Conservation (phyloP, 2,888 invertebrate genomes). For the Ecliptopera silaceata region DNA sequence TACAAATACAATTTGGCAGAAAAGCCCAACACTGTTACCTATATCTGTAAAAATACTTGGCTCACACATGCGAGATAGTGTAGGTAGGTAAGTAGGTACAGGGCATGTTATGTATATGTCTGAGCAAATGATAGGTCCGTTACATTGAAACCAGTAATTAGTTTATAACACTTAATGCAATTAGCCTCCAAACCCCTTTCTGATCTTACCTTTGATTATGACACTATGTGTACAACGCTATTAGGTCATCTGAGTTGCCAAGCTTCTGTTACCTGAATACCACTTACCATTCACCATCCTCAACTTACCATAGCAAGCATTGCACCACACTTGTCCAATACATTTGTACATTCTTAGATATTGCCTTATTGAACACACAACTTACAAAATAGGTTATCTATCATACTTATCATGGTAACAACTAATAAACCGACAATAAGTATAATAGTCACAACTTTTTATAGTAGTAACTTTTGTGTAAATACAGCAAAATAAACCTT, state of each 20-base stretch:
- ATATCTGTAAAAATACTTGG: no score
- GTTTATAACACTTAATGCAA: neutral
- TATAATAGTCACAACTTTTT: no score
- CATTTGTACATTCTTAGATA: constrained; percentile 21
- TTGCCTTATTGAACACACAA: constrained; percentile 1
- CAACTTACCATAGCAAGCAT: constrained; percentile 11
- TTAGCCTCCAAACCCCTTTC: neutral
- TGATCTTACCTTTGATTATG: neutral
- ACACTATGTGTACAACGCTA: neutral
- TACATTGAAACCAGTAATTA: no score
- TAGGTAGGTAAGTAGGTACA: no score
- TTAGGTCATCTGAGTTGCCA: neutral
- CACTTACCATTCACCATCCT: constrained; percentile 9
- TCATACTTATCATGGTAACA: no score
- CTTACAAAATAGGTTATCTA: neutral
- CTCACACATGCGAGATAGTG: no score
- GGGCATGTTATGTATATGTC: no score
- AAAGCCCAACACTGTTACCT: no score
- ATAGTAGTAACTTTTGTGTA: no score
- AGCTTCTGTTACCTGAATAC: neutral
- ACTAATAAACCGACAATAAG: no score
- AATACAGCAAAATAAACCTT: neutral
- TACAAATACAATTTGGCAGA: no score
- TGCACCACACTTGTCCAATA: constrained; percentile 20
- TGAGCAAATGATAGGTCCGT: no score